Conservation (phyloP, 2,113 vertebrate species). For the Aviceda subcristata region DNA sequence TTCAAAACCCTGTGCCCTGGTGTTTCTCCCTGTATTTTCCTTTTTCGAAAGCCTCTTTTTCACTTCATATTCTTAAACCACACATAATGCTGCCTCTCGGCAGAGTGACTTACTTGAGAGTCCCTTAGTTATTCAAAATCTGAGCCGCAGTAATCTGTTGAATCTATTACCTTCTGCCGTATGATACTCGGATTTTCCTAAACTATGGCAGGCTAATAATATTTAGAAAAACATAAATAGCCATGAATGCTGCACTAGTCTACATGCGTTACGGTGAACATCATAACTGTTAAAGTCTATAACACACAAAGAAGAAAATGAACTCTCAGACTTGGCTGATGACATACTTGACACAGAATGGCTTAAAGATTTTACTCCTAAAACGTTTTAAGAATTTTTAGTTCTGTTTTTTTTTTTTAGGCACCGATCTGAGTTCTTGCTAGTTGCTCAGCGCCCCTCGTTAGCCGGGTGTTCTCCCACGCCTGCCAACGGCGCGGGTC, state of each 20-base stretch:
- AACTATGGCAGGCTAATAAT: not conserved
- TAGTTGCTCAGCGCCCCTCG: fast-evolving
- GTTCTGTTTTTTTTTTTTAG: not conserved
- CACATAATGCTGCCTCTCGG: not conserved
- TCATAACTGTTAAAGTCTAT: not conserved
- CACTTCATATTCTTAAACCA: not conserved
- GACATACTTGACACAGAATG: not conserved
- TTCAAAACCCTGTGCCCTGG: not conserved
- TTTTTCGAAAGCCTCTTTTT: not conserved
- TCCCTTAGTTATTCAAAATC: not conserved
- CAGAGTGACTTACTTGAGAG: not conserved
- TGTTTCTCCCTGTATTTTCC: not conserved
- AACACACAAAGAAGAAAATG: not conserved
- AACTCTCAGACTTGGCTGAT: not conserved
- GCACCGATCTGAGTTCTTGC: not conserved
- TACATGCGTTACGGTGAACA: not conserved
- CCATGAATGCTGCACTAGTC: not conserved
- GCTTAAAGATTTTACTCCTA: not conserved
- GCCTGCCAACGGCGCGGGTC: fast-evolving
- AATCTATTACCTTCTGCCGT: not conserved
- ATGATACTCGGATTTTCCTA: not conserved
- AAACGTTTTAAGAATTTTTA: not conserved
- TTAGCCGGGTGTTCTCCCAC: not conserved
- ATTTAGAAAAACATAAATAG: not conserved
- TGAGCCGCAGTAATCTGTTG: not conserved